Conservation (phyloP, 2,888 invertebrate species). For the Dioctria rufipes region DNA sequence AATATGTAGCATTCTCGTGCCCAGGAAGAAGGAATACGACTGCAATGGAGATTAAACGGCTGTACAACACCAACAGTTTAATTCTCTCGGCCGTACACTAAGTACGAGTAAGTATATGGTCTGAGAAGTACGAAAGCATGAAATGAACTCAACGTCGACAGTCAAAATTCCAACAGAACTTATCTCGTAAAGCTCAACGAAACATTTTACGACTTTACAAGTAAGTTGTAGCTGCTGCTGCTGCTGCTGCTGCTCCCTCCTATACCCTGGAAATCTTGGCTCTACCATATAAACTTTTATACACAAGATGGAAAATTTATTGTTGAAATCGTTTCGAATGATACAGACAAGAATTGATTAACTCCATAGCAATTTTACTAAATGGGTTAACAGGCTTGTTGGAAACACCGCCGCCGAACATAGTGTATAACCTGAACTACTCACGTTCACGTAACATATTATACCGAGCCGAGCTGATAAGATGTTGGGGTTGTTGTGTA, state of each 20-base stretch:
- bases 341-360: constrained; percentile 22
- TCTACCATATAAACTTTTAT: background rate
- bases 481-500: constrained; percentile 3
- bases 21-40: background rate
- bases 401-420: background rate
- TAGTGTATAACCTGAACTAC: background rate
- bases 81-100: background rate
- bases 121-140: constrained; percentile 29
- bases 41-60: constrained; percentile 25
- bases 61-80: constrained; percentile 9
- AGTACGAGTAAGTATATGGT: background rate
- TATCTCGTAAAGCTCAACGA: constrained; percentile 21
- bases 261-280: background rate
- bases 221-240: background rate
- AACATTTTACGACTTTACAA: constrained; percentile 2
- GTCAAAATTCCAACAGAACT: background rate
- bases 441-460: background rate
- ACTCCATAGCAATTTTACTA: constrained; percentile 17
- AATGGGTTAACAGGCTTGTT: constrained; percentile 19
- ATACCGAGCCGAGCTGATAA: background rate
- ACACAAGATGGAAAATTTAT: constrained; percentile 12
- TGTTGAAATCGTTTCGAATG: background rate
- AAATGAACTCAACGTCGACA: constrained; percentile 32
- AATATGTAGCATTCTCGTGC: no score
- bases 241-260: background rate